phyloP scores from a whole-genome alignment of 2,797 vertebrate species.

The Nannoperca obscura region DNA sequence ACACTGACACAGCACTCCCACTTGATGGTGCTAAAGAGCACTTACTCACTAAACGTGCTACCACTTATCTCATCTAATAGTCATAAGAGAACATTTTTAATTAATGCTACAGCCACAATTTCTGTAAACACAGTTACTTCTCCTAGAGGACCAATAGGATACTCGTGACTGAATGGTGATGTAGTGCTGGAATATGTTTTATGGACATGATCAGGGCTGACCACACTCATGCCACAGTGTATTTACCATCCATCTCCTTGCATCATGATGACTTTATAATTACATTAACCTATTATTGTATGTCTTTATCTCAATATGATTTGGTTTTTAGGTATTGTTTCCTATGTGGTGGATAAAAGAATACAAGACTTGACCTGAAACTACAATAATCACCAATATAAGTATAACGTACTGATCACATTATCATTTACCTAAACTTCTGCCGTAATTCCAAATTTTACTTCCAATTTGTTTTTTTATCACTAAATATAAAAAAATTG shows the following conservation, averaged over 20 bases:
- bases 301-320: not conserved
- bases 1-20: conserved; percentile 48
- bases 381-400: not conserved
- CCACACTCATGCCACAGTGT: not conserved
- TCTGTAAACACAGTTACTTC: conserved; percentile 9
- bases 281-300: not conserved
- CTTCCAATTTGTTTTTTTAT: not conserved
- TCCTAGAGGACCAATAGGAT: not conserved
- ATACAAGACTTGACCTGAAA: not conserved
- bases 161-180: not conserved
- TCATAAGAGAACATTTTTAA: conserved; percentile 5
- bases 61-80: conserved; percentile 4
- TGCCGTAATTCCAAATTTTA: not conserved
- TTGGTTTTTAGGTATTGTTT: not conserved
- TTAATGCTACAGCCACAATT: not conserved
- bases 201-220: conserved; percentile 7
- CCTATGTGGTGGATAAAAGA: not conserved
- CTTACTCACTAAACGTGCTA: not conserved
- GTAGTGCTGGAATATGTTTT: not conserved
- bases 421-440: not conserved
- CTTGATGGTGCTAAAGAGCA: conserved; percentile 66
- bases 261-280: not conserved
- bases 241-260: not conserved
- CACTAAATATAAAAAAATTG: not conserved
- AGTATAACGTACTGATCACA: not conserved